Evolutionary conservation across 2,797 vertebrate species (phyloP).

Genomic region (Carapus acus): DNA sequence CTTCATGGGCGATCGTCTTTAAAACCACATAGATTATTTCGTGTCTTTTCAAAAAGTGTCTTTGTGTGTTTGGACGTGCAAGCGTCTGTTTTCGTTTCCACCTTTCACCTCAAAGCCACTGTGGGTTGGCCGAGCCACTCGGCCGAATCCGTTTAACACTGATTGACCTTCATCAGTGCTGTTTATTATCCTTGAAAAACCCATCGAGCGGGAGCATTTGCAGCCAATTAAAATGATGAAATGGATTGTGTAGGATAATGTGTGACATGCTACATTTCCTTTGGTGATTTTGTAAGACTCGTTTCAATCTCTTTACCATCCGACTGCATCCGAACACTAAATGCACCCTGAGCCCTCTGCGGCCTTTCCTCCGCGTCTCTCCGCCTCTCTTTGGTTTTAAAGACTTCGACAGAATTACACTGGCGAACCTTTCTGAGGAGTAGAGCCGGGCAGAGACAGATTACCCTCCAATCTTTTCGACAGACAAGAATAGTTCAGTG

Average conservation of each 20-base stretch:
- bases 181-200: constrained; percentile 15
- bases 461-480: constrained; percentile 68
- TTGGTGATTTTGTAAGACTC: background rate
- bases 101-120: constrained; percentile 19
- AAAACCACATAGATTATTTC: too few relatives aligned
- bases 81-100: constrained; percentile 10
- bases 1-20: too few relatives aligned
- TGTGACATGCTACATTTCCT: background rate
- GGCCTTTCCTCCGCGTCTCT: constrained; percentile 31
- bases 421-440: constrained; percentile 62
- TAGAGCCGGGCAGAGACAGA: constrained; percentile 58
- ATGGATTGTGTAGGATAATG: constrained; percentile 3
- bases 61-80: too few relatives aligned
- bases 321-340: constrained; percentile 5
- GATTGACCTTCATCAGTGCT: constrained; percentile 4
- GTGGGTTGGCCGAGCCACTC: constrained; percentile 6
- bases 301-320: constrained; percentile 4
- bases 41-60: too few relatives aligned
- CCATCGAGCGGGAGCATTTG: background rate
- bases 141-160: constrained; percentile 9
- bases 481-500: constrained; percentile 62
- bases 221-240: background rate
- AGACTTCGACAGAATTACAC: constrained; percentile 64
- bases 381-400: constrained; percentile 47
- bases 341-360: constrained; percentile 4